Conservation (phyloP, 53 echinoderm and acorn worm genomes). For the Apostichopus leukothele region DNA sequence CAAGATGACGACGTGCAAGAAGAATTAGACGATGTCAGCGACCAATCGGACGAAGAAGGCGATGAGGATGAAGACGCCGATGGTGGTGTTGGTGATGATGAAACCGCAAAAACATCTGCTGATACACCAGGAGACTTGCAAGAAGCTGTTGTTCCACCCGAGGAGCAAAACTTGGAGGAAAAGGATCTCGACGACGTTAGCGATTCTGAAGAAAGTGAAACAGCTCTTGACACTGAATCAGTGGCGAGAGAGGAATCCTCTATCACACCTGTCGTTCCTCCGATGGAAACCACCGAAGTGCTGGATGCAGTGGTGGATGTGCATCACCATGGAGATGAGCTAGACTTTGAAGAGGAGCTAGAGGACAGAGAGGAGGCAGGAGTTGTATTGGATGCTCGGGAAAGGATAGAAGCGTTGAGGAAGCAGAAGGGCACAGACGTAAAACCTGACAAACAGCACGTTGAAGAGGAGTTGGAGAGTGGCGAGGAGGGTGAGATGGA, state of each 20-base stretch:
- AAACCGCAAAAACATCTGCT: background rate
- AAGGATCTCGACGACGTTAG: conserved; percentile 19
- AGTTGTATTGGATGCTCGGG: conserved; percentile 43
- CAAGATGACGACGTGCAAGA: conserved; percentile 16
- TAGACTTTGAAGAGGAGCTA: conserved; percentile 92
- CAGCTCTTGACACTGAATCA: background rate
- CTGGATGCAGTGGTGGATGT: conserved; percentile 69
- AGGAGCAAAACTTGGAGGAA: background rate
- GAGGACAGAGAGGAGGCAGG: conserved; percentile 69
- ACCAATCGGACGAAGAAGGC: conserved; percentile 1
- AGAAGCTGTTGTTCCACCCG: background rate
- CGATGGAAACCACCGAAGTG: background rate
- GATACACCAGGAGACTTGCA: background rate
- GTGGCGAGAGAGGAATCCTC: background rate
- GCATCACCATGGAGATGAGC: conserved; percentile 88
- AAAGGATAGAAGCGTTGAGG: conserved; percentile 9
- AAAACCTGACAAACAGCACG: conserved; percentile 13
- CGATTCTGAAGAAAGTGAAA: conserved; percentile 9
- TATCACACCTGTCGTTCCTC: background rate
- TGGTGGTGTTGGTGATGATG: background rate
- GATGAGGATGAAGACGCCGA: background rate
- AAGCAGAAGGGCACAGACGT: background rate
- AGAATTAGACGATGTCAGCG: conserved; percentile 42
- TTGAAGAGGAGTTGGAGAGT: conserved; percentile 21
- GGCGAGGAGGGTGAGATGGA: conserved; percentile 52